These are phyloP conservation scores for Gymnopithys bicolor DNA, from an alignment of 2,797 vertebrate genomes.

Conservation along the genomic window DNA sequence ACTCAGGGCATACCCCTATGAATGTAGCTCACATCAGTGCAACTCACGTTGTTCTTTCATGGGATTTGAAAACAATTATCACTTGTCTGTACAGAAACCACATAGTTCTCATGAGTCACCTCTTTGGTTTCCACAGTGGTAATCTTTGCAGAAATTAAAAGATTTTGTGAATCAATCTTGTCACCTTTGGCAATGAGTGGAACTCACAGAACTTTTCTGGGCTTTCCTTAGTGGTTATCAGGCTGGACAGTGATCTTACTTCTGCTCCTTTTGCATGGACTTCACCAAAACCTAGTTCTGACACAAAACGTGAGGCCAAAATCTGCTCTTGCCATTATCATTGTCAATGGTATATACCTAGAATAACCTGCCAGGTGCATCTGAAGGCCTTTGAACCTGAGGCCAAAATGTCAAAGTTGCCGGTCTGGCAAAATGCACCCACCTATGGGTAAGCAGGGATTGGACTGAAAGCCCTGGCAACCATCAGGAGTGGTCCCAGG, in stretches of 20 bases:
- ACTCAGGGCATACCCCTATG: neutral
- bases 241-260: neutral
- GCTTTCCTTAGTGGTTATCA: neutral
- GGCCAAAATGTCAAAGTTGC: constrained; percentile 45
- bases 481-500: neutral
- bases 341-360: neutral
- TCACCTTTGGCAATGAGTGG: neutral
- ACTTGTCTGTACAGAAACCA: neutral
- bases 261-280: neutral
- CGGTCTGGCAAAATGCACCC: constrained; percentile 6
- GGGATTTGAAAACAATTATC: neutral
- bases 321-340: neutral
- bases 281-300: neutral
- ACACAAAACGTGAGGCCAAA: neutral
- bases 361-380: constrained; percentile 12
- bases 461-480: constrained; percentile 41
- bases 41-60: neutral
- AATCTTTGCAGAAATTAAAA: neutral
- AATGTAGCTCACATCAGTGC: neutral
- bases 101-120: neutral
- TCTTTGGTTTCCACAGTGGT: neutral
- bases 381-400: constrained; percentile 21
- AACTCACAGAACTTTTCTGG: neutral
- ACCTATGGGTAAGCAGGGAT: neutral
- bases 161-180: neutral